phyloP scores from a whole-genome alignment of 2,888 invertebrate genomes.

The Noctua comes region DNA sequence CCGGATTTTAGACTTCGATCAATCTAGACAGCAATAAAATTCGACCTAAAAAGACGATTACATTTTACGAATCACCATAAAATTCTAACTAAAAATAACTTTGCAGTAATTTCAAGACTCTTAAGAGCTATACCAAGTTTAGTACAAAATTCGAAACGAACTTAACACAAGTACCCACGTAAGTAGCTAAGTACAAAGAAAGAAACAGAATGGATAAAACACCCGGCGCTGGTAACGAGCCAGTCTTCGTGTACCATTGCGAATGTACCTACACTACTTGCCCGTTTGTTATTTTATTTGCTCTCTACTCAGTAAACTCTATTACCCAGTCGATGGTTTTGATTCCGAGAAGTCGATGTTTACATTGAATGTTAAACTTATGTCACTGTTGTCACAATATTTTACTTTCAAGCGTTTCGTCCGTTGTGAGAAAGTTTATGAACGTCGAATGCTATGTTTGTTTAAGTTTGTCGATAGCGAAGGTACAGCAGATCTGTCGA shows the following conservation, averaged over 20 bases:
- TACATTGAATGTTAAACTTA: conserved; percentile 86
- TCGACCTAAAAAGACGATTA: conserved; percentile 42
- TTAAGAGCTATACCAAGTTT: conserved; percentile 56
- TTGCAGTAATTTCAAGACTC: conserved; percentile 47
- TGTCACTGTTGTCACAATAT: conserved; percentile 86
- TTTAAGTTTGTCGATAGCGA: conserved; percentile 71
- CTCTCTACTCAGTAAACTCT: conserved; percentile 87
- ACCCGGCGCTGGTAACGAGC: conserved; percentile 76
- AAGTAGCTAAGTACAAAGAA: conserved; percentile 80
- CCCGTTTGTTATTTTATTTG: conserved; percentile 87
- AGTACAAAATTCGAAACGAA: conserved; percentile 74
- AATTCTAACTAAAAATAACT: conserved; percentile 46
- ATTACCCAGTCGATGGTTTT: conserved; percentile 87
- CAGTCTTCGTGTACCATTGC: conserved; percentile 73
- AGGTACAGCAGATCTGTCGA: conserved; percentile 57
- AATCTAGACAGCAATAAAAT: conserved; percentile 60
- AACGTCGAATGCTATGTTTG: conserved; percentile 75
- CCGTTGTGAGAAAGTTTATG: conserved; percentile 82
- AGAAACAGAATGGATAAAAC: conserved; percentile 79
- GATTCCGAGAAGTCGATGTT: conserved; percentile 87
- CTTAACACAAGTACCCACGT: conserved; percentile 75
- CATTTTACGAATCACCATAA: conserved; percentile 50
- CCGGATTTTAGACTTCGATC: conserved; percentile 57
- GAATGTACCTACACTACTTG: conserved; percentile 77
- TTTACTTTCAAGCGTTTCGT: conserved; percentile 79